Conservation (phyloP, 1,140 invertebrate genomes). For the Ctenoplectra terminalis region DNA sequence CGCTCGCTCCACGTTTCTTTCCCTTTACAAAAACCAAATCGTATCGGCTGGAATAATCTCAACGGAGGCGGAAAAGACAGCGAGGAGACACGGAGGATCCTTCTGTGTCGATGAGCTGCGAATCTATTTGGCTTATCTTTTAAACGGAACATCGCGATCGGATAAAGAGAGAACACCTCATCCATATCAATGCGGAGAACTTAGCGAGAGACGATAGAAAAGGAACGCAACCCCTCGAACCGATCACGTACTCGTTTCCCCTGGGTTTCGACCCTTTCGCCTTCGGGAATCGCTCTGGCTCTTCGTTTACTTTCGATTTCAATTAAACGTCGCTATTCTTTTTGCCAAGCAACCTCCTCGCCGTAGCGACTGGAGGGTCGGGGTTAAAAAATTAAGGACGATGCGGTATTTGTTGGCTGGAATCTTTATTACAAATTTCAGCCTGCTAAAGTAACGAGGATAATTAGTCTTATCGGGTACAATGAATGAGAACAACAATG, state of each 20-base stretch:
- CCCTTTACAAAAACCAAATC: conserved; percentile 4
- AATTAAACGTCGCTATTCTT: conserved; percentile 23
- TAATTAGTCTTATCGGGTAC: conserved; percentile 58
- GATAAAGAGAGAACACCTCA: conserved; percentile 48
- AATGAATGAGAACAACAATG: conserved; percentile 57
- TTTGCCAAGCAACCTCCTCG: neutral
- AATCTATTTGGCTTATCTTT: conserved; percentile 69
- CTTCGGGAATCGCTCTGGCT: conserved; percentile 6
- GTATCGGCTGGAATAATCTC: conserved; percentile 19
- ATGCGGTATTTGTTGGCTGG: neutral
- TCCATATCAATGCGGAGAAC: conserved; percentile 64
- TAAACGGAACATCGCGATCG: conserved; percentile 53
- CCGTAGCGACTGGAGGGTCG: neutral
- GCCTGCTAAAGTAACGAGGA: conserved; percentile 47
- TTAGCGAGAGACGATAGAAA: conserved; percentile 25
- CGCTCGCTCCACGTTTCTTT: neutral
- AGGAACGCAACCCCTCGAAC: conserved; percentile 41
- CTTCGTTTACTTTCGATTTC: conserved; percentile 53
- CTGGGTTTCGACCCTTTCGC: conserved; percentile 20
- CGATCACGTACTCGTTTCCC: conserved; percentile 58
- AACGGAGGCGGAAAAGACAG: neutral
- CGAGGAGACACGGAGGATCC: neutral
- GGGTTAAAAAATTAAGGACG: neutral
- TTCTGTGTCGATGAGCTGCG: conserved; percentile 44
- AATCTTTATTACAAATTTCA: conserved; percentile 65